phyloP scores from a whole-genome alignment of 2,797 vertebrate genomes.

The Eulemur mongoz region DNA sequence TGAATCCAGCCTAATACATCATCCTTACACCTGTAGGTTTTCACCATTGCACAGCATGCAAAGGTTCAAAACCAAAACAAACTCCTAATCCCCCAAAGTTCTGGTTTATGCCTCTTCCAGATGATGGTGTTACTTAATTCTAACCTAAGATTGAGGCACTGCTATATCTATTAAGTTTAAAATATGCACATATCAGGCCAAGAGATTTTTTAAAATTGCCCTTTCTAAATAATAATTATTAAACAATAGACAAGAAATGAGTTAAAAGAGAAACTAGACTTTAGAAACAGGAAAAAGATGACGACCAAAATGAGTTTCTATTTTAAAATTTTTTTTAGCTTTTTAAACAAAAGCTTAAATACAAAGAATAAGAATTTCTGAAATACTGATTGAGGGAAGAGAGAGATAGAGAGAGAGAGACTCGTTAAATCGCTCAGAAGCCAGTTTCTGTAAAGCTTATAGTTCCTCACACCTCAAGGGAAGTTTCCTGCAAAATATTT shows the following conservation, averaged over 20 bases:
- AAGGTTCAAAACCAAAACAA: conserved; percentile 13
- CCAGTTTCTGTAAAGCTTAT: not conserved
- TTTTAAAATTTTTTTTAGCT: not conserved
- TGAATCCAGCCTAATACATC: not conserved
- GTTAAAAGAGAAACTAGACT: not conserved
- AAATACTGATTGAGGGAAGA: not conserved
- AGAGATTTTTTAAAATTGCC: not conserved
- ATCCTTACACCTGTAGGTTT: not conserved
- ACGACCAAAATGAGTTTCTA: not conserved
- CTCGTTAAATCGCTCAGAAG: not conserved
- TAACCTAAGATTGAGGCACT: not conserved
- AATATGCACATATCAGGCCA: conserved; percentile 10
- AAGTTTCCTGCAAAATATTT: conserved; percentile 21
- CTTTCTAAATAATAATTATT: conserved; percentile 16
- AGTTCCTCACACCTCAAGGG: not conserved
- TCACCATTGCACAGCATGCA: not conserved
- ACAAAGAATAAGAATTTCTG: conserved; percentile 30
- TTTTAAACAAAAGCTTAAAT: conserved; percentile 52
- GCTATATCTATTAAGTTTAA: conserved; percentile 8
- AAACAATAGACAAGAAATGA: conserved; percentile 22
- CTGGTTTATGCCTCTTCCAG: not conserved
- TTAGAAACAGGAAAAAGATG: not conserved
- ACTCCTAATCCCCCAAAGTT: not conserved
- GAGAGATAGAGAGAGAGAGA: conserved; percentile 26
- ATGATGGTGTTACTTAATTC: not conserved